phyloP scores from a whole-genome alignment of 2,113 vertebrate genomes.

The Galeopterus variegatus region DNA sequence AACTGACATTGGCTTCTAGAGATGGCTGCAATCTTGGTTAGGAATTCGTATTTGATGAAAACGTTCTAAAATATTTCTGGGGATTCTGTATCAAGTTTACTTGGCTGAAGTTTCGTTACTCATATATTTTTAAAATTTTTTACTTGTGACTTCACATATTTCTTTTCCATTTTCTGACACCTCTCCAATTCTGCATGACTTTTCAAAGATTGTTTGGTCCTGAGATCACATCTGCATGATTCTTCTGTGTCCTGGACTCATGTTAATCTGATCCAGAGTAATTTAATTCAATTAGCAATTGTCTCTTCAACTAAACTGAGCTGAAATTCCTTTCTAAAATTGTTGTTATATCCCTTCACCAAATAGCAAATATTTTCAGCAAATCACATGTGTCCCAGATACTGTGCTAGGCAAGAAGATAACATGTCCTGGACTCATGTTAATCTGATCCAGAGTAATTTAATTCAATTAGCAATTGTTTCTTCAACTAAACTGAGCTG shows the following conservation, averaged over 20 bases:
- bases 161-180: neutral
- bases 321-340: conserved; percentile 1
- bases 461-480: neutral
- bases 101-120: neutral
- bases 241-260: neutral
- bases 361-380: neutral
- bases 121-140: neutral
- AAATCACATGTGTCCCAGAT: neutral
- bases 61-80: neutral
- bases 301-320: neutral
- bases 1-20: neutral
- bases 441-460: conserved; percentile 1
- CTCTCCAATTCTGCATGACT: neutral
- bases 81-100: neutral
- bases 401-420: neutral
- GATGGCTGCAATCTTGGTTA: neutral
- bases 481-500: neutral
- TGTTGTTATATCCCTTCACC: neutral
- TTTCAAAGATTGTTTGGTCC: neutral
- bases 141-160: neutral
- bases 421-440: neutral
- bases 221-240: neutral
- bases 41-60: neutral
- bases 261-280: conserved; percentile 2
- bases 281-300: conserved; percentile 9